Evolutionary conservation across 1,140 invertebrate genomes (phyloP), one percentile per base, ranked within the genome.

Genomic region (Orius laevigatus): DNA sequence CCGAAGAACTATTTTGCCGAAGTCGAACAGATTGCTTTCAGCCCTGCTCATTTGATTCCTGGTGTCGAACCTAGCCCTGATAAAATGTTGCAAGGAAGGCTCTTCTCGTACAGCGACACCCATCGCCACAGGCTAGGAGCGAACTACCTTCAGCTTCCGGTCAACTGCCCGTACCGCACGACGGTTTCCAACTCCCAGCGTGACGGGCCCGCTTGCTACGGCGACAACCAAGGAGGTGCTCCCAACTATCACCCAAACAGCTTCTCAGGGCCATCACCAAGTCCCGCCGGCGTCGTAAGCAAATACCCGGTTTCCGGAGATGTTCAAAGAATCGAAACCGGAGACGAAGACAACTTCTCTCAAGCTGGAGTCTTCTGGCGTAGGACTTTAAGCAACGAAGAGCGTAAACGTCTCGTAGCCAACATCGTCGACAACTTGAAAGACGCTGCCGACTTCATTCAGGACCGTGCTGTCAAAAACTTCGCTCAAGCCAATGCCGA

Each of bases 191-290:
- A 94, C 62, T 92, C 85, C 62, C 85, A 92, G 63, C 75, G 92
- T 33, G 92, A 96, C 67, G 93, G 93, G 1, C 69, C 75, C 6
- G 78, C 78, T 70, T 65, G 69, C 9, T 62, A 71, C 11, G 63
- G 35, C 19, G 69, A 56, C 44, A 79, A 78, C 57, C 75, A 84
- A 70, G 78, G 70, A 36, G 83, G 81, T 33, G 79, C 82, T 10
- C 93, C 93, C 1, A 95, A 95, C 66, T 97, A 96, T 62, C 93
- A 77, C 69, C 94, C 94, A 0, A 97, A 97, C 65, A 94, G 89
- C 51, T 98, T 96, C 65, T 67, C 68, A 51, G 91, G 90, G 0
- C 88, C 89, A 0, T 63, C 71, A 25, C 74, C 76, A 31, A 47
- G 50, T 19, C 68, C 69, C 0, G 58, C 72, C 35, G 70, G 68